Evolutionary conservation across 1,140 invertebrate species (phyloP).

Genomic region (Chlorops oryzae): DNA sequence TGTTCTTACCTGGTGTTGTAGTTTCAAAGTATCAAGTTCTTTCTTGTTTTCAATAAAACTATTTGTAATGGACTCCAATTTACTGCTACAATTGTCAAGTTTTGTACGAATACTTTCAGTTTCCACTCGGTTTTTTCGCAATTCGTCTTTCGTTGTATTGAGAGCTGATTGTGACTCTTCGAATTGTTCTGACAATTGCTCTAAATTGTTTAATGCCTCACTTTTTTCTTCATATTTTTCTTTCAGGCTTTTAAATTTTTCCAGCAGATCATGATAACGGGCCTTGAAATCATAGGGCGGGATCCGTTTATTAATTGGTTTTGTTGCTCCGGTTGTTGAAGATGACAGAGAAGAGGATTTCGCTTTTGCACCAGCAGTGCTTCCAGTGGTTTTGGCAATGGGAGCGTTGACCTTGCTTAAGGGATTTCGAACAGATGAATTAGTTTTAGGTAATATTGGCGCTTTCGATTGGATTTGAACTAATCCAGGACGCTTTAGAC

Average conservation of each 20-base stretch:
- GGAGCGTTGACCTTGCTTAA: background rate
- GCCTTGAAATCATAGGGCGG: slow-evolving; percentile 57
- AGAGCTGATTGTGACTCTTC: slow-evolving; percentile 45
- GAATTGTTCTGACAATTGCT: slow-evolving; percentile 44
- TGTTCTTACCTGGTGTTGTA: slow-evolving; percentile 23
- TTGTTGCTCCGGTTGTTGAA: slow-evolving; percentile 12
- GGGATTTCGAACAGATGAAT: background rate
- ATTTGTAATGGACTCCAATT: slow-evolving; percentile 44
- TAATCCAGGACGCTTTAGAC: background rate
- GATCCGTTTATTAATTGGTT: slow-evolving; percentile 43
- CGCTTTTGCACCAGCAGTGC: slow-evolving; percentile 6
- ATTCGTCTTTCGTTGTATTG: slow-evolving; percentile 17
- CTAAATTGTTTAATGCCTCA: slow-evolving; percentile 49
- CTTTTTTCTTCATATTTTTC: slow-evolving; percentile 51
- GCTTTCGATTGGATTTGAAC: slow-evolving; percentile 1
- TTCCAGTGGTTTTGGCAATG: background rate
- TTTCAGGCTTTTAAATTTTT: slow-evolving; percentile 54
- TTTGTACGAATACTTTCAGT: slow-evolving; percentile 31
- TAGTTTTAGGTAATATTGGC: background rate
- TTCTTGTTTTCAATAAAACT: slow-evolving; percentile 37
- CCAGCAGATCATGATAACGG: slow-evolving; percentile 54
- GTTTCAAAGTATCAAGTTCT: slow-evolving; percentile 25
- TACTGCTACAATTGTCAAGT: slow-evolving; percentile 29
- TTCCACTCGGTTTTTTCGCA: slow-evolving; percentile 22
- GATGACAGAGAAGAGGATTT: slow-evolving; percentile 6